Evolutionary conservation across 2,888 invertebrate genomes (phyloP).

Genomic region (Glomeris marginata): DNA sequence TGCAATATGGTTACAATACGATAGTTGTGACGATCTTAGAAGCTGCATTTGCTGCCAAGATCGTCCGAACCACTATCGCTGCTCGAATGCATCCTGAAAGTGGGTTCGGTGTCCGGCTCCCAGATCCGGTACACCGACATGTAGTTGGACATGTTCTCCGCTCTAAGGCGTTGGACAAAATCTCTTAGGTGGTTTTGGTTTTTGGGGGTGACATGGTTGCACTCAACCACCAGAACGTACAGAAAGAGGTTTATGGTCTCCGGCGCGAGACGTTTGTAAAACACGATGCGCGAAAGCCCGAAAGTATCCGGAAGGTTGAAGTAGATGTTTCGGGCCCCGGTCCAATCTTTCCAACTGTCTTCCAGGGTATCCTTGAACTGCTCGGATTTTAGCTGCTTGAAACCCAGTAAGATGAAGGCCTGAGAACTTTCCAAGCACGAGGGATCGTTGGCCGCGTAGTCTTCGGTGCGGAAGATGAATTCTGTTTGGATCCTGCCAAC

Average conservation of each 20-base stretch:
- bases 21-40: too few relatives aligned
- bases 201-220: slow-evolving; percentile 24
- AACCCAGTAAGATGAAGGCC: slow-evolving; percentile 25
- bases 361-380: slow-evolving; percentile 28
- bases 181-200: slow-evolving; percentile 28
- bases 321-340: slow-evolving; percentile 32
- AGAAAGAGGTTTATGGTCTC: slow-evolving; percentile 30
- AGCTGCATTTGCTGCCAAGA: too few relatives aligned
- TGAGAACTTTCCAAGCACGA: too few relatives aligned
- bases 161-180: slow-evolving; percentile 31
- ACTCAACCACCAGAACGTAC: slow-evolving; percentile 32
- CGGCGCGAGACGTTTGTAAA: slow-evolving; percentile 27
- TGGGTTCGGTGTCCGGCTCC: too few relatives aligned
- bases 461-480: too few relatives aligned
- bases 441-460: too few relatives aligned
- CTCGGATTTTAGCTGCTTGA: slow-evolving; percentile 29
- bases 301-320: slow-evolving; percentile 31
- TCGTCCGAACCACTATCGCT: too few relatives aligned
- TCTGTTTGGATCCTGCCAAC: too few relatives aligned
- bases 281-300: slow-evolving; percentile 29
- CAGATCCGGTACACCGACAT: slow-evolving; percentile 32
- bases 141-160: slow-evolving; percentile 31
- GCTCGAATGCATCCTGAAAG: too few relatives aligned
- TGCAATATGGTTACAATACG: too few relatives aligned
- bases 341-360: slow-evolving; percentile 35